A percentile compares a stretch with the other conserved stretches of the same genome.
Conservation (phyloP, 2,113 vertebrate species). For the Gracilinanus agilis region DNA sequence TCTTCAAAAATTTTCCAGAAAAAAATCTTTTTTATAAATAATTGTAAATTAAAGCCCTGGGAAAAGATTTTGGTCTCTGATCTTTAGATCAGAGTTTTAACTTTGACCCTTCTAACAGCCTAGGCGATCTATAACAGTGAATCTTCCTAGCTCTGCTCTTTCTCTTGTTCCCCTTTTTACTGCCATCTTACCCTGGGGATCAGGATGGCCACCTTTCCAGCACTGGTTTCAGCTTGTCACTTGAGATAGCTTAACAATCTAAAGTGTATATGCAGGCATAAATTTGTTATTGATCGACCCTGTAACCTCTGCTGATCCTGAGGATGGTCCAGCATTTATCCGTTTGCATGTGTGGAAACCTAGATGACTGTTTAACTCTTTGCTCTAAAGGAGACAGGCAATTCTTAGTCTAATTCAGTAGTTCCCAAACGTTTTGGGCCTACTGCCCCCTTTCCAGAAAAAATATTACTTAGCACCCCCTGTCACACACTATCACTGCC, state of each 20-base stretch:
- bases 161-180: conserved; percentile 21
- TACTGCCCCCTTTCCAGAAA: no score
- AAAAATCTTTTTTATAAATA: conserved; percentile 15
- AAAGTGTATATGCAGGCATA: neutral
- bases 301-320: neutral
- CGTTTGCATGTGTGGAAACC: no score
- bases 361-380: no score
- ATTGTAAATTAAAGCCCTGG: conserved; percentile 40
- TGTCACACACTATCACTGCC: no score
- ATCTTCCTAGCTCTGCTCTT: neutral
- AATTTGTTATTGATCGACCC: neutral
- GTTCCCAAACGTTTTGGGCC: no score
- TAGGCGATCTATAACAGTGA: conserved; percentile 21
- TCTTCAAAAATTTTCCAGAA: conserved; percentile 20
- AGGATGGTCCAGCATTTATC: neutral
- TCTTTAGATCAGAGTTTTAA: neutral
- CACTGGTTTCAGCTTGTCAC: neutral
- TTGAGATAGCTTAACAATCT: neutral
- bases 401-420: no score
- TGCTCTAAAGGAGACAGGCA: neutral
- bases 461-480: no score
- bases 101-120: conserved; percentile 36
- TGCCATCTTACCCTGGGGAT: neutral
- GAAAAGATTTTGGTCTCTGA: conserved; percentile 26
- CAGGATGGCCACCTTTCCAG: neutral